Conservation (phyloP, 2,888 invertebrate species). For the Polymixis lichenea region DNA sequence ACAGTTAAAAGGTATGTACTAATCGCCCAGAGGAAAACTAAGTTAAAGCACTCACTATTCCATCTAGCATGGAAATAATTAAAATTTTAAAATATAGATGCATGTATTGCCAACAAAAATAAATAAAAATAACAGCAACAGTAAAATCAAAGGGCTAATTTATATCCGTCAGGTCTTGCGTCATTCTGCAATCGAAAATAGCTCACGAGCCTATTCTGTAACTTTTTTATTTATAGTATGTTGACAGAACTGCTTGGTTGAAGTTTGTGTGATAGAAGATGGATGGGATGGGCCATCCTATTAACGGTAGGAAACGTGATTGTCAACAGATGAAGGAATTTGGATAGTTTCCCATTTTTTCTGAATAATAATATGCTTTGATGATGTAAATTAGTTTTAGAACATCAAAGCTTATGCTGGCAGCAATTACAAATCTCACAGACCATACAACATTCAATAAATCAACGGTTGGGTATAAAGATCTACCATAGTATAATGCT, state of each 20-base stretch:
- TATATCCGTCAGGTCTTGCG: constrained; percentile 49
- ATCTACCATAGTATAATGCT: background rate
- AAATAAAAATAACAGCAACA: constrained; percentile 33
- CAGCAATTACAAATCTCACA: constrained; percentile 17
- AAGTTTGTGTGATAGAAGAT: constrained; percentile 39
- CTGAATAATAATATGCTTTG: constrained; percentile 46
- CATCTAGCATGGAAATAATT: background rate
- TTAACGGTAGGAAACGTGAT: constrained; percentile 48
- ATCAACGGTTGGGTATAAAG: background rate
- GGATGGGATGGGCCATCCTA: constrained; percentile 52
- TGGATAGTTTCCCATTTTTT: constrained; percentile 42
- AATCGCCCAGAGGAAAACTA: background rate
- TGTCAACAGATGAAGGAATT: constrained; percentile 50
- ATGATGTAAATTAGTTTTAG: constrained; percentile 24
- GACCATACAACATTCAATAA: background rate
- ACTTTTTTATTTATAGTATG: constrained; percentile 48
- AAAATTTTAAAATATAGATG: constrained; percentile 17
- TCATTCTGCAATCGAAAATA: constrained; percentile 62
- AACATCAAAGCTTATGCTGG: constrained; percentile 39
- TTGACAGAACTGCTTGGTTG: constrained; percentile 41
- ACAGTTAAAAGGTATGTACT: background rate
- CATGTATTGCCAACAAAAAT: constrained; percentile 31
- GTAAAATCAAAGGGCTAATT: constrained; percentile 60
- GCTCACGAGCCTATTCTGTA: constrained; percentile 20
- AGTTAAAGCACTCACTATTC: background rate